phyloP scores from a whole-genome alignment of 2,797 vertebrate species.

The Hydrophis major region DNA sequence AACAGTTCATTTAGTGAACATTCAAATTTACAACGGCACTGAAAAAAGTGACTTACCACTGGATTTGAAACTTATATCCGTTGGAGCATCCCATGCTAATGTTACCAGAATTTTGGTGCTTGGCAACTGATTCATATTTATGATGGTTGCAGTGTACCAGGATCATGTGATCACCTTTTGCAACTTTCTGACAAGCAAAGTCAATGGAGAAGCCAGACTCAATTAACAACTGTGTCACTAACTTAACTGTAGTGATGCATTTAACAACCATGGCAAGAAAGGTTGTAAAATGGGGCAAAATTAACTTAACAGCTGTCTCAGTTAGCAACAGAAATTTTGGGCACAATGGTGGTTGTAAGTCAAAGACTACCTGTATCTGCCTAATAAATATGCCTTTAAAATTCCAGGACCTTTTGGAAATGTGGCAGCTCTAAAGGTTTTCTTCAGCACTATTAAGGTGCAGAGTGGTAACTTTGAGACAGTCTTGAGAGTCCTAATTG shows the following conservation, averaged over 20 bases:
- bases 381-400: not conserved
- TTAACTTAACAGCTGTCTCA: not conserved
- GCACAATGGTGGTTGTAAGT: not conserved
- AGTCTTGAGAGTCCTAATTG: not conserved
- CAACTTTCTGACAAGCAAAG: not conserved
- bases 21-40: not conserved
- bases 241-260: not conserved
- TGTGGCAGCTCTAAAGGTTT: not conserved
- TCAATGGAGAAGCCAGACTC: not conserved
- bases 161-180: not conserved
- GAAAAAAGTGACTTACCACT: not conserved
- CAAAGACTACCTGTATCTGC: not conserved
- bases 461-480: not conserved
- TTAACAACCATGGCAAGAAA: not conserved
- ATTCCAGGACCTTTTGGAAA: not conserved
- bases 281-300: not conserved
- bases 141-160: not conserved
- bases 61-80: not conserved
- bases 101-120: not conserved
- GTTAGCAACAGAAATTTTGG: not conserved
- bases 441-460: not conserved
- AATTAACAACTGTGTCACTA: not conserved
- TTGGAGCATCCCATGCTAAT: not conserved
- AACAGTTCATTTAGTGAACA: not conserved
- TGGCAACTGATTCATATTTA: not conserved